Evolutionary conservation across 2,888 invertebrate species (phyloP), one percentile per base, ranked within the genome.

Genomic region (Ceraclea dissimilis): DNA sequence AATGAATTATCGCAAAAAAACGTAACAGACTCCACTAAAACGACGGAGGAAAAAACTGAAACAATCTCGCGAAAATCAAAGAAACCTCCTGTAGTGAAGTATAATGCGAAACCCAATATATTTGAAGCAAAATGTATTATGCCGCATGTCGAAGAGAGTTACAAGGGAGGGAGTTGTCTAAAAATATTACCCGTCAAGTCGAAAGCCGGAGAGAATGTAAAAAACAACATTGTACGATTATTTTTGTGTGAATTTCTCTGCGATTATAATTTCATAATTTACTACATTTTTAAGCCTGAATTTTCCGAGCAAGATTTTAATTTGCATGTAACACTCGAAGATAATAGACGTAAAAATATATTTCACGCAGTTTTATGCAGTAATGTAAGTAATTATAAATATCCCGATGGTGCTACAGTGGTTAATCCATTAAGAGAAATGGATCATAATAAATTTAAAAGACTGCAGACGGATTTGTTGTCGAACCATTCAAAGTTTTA

Each of bases 91-190:
- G 49, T 56, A 10, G 47, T 52, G 34, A 51, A 19, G 16, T 59
- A 54, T 26, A 49, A 46, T 34, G 51, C 59, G 2, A 49, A 50
- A 39, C 54, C 52, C 11, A 48, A 61, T 33, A 19, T 8, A 8
- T 50, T 50, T 18, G 19, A 44, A 16, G 13, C 19, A 8, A 57
- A 47, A 11, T 78, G 78, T 55, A 62, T 75, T 11, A 67, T 72
- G 62, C 60, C 66, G 26, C 70, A 69, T 63, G 70, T 68, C 39
- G 70, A 70, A 0, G 78, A 79, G 60, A 74, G 73, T 60, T 81
- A 76, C 65, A 69, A 66, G 19, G 82, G 82, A 16, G 82, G 82
- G 20, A 70, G 74, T 1, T 79, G 79, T 43, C 65, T 82, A 1
- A 71, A 70, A 56, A 65, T 82, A 1, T 65, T 72, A 52, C 74